phyloP scores from a whole-genome alignment of 2,888 invertebrate species.

The Eupithecia inturbata region DNA sequence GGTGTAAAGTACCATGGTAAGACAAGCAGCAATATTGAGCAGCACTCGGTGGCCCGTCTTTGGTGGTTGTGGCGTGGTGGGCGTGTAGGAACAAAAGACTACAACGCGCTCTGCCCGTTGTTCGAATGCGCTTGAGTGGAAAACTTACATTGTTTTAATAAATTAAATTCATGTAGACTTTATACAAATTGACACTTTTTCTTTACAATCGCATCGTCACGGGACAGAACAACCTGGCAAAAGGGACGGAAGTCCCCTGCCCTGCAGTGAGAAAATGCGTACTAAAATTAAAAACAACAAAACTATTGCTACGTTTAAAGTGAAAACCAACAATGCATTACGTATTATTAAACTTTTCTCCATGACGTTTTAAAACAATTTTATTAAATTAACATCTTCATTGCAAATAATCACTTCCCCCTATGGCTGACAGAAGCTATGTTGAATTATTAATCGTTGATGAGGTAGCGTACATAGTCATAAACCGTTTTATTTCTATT shows the following conservation, averaged over 20 bases:
- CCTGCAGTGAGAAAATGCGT: neutral
- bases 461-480: neutral
- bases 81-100: conserved; percentile 2
- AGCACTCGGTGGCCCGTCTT: neutral
- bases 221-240: neutral
- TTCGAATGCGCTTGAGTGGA: neutral
- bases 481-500: conserved; percentile 19
- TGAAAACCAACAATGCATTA: neutral
- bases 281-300: neutral
- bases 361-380: neutral
- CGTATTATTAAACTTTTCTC: neutral
- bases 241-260: neutral
- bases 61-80: neutral
- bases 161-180: neutral
- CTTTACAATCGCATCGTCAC: neutral
- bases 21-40: neutral
- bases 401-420: neutral
- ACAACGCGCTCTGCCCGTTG: conserved; percentile 7
- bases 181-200: neutral
- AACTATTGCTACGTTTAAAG: neutral
- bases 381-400: neutral
- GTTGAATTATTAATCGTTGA: neutral
- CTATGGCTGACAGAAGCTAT: neutral
- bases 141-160: neutral
- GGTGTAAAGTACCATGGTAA: neutral